Evolutionary conservation across 2,113 vertebrate species (phyloP), one percentile per base, ranked within the genome.

Genomic region (Phoxinus phoxinus): DNA sequence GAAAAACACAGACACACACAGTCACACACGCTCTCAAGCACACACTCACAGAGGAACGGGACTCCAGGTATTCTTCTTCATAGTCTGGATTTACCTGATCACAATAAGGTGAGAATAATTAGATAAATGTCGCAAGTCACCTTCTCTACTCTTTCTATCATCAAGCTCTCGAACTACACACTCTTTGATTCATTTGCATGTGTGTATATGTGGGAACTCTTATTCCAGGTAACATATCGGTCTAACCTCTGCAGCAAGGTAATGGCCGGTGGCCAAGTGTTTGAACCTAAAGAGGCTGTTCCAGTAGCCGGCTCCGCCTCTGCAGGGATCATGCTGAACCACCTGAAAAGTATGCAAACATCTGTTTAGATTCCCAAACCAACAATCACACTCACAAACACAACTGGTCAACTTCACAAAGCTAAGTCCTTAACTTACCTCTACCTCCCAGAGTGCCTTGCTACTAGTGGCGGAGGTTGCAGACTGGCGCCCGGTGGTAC

Each of bases 221-320:
- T 44, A 73, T 63, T 81, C 12, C 15, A 44, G 51, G 51, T 17
- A 41, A 15, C 12, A 37, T 75, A 27, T 83, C 3, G 6, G 46
- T 86, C 96, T 87, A 89, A 99, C 98, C 97, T 99, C 98, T 84
- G 98, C 98, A 83, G 98, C 98, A 80, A 99, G 93, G 92, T 99
- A 99, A 90, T 99, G 97, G 83, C 97, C 98, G 0, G 98, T 99
- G 9, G 98, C 98, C 90, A 99, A 93, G 89, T 99, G 98, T 90
- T 99, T 99, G 93, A 99, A 99, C 53, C 98, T 95, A 91, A 99
- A 99, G 83, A 99, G 96, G 89, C 98, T 99, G 90, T 99, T 99
- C 98, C 98, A 99, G 90, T 99, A 99, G 0, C 98, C 98, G 0
- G 98, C 98, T 2, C 98, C 98, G 0, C 98, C 98, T 17, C 98